Evolutionary conservation across 1,140 invertebrate genomes (phyloP).

Genomic region (Polyergus mexicanus): DNA sequence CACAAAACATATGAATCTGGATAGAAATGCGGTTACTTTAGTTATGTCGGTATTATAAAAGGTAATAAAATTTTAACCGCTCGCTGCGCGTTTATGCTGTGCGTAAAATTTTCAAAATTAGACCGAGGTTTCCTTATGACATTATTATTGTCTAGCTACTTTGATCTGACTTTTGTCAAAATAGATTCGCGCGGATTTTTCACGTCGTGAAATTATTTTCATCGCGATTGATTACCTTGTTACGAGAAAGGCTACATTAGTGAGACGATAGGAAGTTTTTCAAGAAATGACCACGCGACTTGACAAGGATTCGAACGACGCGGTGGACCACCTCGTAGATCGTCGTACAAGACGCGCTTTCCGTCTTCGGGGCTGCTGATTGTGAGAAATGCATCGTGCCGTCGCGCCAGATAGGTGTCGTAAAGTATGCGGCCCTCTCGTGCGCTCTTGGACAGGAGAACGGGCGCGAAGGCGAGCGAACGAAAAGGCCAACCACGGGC

Average conservation of each 20-base stretch:
- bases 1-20: background rate
- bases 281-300: constrained; percentile 43
- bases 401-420: constrained; percentile 79
- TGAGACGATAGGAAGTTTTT: background rate
- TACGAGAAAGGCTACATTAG: constrained; percentile 10
- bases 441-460: constrained; percentile 69
- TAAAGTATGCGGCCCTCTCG: constrained; percentile 77
- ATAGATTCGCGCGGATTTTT: constrained; percentile 16
- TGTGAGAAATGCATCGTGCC: constrained; percentile 76
- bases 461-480: constrained; percentile 45
- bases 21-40: background rate
- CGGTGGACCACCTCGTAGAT: constrained; percentile 75
- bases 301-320: constrained; percentile 61
- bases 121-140: background rate
- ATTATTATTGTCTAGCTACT: background rate
- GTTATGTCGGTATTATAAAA: background rate
- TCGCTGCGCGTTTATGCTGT: background rate
- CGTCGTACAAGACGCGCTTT: constrained; percentile 74
- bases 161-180: constrained; percentile 4
- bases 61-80: too few relatives aligned
- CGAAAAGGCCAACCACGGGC: constrained; percentile 71
- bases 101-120: background rate
- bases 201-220: constrained; percentile 20
- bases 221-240: constrained; percentile 26
- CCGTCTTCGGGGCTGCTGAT: constrained; percentile 75